Percentiles rank a stretch among this genome's conserved stretches.
phyloP scores from a whole-genome alignment of 2,797 vertebrate species.

The Ceyx erithaca region DNA sequence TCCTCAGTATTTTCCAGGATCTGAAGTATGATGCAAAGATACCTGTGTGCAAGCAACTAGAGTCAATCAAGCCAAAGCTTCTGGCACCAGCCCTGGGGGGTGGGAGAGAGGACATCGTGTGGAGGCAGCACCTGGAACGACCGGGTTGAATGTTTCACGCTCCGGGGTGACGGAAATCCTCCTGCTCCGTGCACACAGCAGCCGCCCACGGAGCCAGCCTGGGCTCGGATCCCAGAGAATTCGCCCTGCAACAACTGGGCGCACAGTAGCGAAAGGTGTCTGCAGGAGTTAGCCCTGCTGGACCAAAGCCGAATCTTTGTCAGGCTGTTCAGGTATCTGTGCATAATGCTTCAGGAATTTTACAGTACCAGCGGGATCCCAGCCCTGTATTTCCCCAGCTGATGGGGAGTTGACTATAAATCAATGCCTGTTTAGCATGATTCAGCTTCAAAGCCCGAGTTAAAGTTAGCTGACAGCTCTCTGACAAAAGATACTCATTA shows the following conservation, averaged over 20 bases:
- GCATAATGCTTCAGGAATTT: background rate
- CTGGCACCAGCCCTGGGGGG: background rate
- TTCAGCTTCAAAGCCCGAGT: background rate
- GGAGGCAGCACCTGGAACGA: background rate
- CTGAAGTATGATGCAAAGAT: background rate
- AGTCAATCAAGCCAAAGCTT: background rate
- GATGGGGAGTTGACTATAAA: background rate
- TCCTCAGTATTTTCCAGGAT: background rate
- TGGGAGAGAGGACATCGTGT: background rate
- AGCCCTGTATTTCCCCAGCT: background rate
- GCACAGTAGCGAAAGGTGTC: background rate
- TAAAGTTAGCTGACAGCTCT: background rate
- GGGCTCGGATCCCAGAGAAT: background rate
- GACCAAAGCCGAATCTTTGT: background rate
- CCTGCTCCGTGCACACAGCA: rapidly evolving
- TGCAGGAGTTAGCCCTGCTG: background rate
- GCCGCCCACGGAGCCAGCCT: rapidly evolving
- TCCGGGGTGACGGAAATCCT: background rate
- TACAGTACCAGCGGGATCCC: background rate
- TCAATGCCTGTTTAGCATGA: background rate
- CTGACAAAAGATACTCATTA: background rate
- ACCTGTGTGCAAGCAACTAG: background rate
- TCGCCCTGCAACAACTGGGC: background rate
- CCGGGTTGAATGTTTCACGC: rapidly evolving
- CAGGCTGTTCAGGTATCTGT: background rate